These are phyloP conservation scores for Eublepharis macularius DNA, from an alignment of 2,113 vertebrate genomes.

Conservation along the genomic window DNA sequence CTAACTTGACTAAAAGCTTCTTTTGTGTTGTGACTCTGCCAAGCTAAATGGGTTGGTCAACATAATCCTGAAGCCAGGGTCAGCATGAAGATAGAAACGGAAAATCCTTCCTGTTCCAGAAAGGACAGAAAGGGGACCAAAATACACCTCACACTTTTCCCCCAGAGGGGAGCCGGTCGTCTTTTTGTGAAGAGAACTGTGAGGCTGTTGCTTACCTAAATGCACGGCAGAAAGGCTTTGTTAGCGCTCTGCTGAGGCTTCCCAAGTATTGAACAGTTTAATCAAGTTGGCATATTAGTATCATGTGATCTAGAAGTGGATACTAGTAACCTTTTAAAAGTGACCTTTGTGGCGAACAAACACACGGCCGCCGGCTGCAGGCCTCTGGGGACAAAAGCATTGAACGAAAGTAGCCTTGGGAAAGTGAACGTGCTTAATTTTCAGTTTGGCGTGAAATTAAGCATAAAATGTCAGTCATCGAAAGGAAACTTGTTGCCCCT, in stretches of 20 bases:
- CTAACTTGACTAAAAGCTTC: background rate
- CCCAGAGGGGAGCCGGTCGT: background rate
- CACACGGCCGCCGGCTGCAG: slow-evolving; percentile 25
- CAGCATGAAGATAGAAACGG: background rate
- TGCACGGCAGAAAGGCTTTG: background rate
- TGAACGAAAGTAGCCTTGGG: slow-evolving; percentile 13
- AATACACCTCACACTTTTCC: background rate
- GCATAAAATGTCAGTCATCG: background rate
- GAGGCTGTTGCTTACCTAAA: slow-evolving; percentile 3
- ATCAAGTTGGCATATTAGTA: background rate
- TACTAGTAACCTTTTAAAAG: background rate
- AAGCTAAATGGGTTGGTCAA: slow-evolving; percentile 2
- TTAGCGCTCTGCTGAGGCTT: background rate
- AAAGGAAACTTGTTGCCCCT: background rate
- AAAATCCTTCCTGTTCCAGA: background rate
- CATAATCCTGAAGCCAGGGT: background rate
- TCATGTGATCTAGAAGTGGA: slow-evolving; percentile 27
- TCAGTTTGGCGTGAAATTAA: background rate
- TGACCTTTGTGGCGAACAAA: slow-evolving; percentile 37
- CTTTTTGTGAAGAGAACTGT: slow-evolving; percentile 27
- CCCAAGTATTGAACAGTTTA: slow-evolving; percentile 40
- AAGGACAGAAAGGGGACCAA: background rate
- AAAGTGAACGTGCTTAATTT: background rate
- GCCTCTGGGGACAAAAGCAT: slow-evolving; percentile 25
- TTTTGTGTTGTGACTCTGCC: slow-evolving; percentile 2